A percentile compares a stretch with the other conserved stretches of the same genome.
Evolutionary conservation across 2,797 vertebrate genomes (phyloP).

Genomic region (Tokudaia muenninki): DNA sequence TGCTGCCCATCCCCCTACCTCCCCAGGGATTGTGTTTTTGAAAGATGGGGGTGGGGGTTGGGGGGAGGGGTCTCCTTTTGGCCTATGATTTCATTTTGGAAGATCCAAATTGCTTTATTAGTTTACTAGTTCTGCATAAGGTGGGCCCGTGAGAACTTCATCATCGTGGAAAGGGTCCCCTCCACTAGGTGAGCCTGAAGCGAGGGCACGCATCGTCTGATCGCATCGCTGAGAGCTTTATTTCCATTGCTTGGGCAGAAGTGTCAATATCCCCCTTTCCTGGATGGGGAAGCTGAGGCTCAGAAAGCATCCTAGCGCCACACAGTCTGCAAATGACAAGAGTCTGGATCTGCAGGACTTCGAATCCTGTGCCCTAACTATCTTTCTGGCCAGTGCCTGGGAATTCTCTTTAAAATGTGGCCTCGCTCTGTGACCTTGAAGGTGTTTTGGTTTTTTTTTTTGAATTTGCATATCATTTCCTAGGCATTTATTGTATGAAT

Average conservation of each 20-base stretch:
- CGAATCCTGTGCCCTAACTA: not conserved
- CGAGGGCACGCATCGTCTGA: not conserved
- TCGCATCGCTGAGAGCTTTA: not conserved
- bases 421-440: not conserved
- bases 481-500: not conserved
- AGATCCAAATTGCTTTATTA: not conserved
- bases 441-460: not conserved
- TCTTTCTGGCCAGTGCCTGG: not conserved
- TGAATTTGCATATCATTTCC: constrained; percentile 33
- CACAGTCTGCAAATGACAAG: not conserved
- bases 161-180: not conserved
- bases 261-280: not conserved
- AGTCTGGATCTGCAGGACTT: not conserved
- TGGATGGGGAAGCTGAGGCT: not conserved
- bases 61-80: constrained; percentile 49
- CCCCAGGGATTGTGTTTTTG: constrained; percentile 61
- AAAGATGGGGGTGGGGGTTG: constrained; percentile 50
- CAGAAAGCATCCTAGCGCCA: constrained; percentile 12
- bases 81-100: constrained; percentile 9
- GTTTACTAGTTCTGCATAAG: not conserved
- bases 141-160: not conserved
- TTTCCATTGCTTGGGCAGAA: not conserved
- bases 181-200: not conserved
- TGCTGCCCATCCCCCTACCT: not conserved
- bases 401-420: not conserved